Evolutionary conservation across 2,113 vertebrate species (phyloP), one percentile per base, ranked within the genome.

Genomic region (Vidua macroura): DNA sequence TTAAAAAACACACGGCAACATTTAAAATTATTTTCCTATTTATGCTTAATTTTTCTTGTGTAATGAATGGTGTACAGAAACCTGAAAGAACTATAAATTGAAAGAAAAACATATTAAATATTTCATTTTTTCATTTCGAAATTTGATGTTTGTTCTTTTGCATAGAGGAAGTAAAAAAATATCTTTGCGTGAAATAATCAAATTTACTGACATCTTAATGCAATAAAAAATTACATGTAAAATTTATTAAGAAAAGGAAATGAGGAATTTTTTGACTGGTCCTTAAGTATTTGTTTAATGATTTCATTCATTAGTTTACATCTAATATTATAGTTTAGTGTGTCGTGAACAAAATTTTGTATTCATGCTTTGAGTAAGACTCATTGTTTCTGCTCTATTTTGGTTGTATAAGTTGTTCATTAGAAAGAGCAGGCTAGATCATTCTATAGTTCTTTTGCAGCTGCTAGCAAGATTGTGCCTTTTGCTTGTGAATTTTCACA

Each of bases 1-100:
- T 1, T 4, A 4, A 0, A 16, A 44, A 23, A 5, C 21, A 16
- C 43, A 9, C 5, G 5, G 17, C 13, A 31, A 13, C 4, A 1
- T 5, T 16, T 2, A 3, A 15, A 56, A 22, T 2, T 24, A 2
- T 9, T 39, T 53, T 37, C 2, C 1, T 46, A 3, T 24, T 77
- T 6, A 14, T 0, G 0, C 9, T 1, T 31, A 1, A 4, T 17
- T 83, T 55, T 67, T 80, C 19, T 41, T 51, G 5, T 27, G 16
- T 18, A 39, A 17, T 6, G 2, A 39, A 17, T 6, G 2, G 5
- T 39, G 8, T 46, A 52, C 66, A 70, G 30, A 85, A 78, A 30
- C 14, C 4, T 4, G 20, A 64, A 56, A 48, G 3, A 66, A 28
- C 12, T 37, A 7, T 46, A 70, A 7, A 43, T 21, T 9, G 5